These are phyloP conservation scores for Lophotis ruficrista DNA, from an alignment of 2,113 vertebrate genomes.

Conservation along the genomic window DNA sequence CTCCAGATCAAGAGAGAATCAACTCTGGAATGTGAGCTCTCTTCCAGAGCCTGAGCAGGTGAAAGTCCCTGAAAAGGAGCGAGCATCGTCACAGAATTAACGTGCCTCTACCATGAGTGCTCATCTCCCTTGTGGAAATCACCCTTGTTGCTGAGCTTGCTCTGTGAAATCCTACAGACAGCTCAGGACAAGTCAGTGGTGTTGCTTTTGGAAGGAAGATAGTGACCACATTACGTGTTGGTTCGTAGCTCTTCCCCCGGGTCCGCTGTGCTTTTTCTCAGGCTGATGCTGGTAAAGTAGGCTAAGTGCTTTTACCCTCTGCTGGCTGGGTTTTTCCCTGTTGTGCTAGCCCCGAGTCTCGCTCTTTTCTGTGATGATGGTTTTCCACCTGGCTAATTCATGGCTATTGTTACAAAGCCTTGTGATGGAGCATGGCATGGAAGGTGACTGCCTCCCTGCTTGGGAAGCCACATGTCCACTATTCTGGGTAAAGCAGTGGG, in stretches of 20 bases:
- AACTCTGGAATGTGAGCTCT: neutral
- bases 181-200: neutral
- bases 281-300: neutral
- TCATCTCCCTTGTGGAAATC: neutral
- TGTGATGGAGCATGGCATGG: neutral
- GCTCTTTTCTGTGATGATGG: neutral
- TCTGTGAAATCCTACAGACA: neutral
- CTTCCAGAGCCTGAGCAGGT: neutral
- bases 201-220: neutral
- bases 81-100: neutral
- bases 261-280: neutral
- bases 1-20: neutral
- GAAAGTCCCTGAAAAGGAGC: neutral
- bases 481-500: neutral
- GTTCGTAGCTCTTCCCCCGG: neutral
- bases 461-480: fast-evolving
- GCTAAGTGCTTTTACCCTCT: neutral
- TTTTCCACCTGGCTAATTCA: neutral
- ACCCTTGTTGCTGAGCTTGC: neutral
- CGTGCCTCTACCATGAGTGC: fast-evolving
- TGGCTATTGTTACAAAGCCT: neutral
- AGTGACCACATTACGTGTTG: fast-evolving
- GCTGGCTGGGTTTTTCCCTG: no score
- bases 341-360: neutral
- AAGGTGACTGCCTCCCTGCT: neutral